phyloP scores from a whole-genome alignment of 1,140 invertebrate genomes.

The Nixonia krombeini region DNA sequence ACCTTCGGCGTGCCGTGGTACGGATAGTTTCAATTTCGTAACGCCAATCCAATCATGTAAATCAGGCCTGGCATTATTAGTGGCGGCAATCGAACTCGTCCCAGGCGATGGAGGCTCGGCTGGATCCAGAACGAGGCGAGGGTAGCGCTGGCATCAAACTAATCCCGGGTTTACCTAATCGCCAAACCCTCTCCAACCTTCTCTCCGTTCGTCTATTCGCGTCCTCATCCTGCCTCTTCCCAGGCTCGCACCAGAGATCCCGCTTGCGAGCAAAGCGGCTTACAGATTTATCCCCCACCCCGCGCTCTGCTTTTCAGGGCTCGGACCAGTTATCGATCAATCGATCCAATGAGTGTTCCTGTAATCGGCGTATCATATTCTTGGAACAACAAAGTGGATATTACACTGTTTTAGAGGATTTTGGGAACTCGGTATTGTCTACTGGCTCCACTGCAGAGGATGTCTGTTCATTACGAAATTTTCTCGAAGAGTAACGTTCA shows the following conservation, averaged over 20 bases:
- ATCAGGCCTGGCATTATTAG: conserved; percentile 70
- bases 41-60: conserved; percentile 72
- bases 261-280: conserved; percentile 68
- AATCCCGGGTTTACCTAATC: conserved; percentile 73
- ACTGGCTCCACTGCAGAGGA: no score
- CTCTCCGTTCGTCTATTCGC: conserved; percentile 12
- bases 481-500: no score
- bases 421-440: no score
- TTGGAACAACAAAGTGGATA: no score
- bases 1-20: conserved; percentile 15
- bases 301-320: conserved; percentile 36
- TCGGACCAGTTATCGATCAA: not conserved
- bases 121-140: conserved; percentile 48
- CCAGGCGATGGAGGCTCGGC: conserved; percentile 39
- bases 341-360: no score
- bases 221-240: conserved; percentile 17
- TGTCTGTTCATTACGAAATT: no score
- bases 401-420: no score
- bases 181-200: conserved; percentile 55
- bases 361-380: no score
- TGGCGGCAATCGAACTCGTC: conserved; percentile 51
- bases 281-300: conserved; percentile 65
- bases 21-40: conserved; percentile 69
- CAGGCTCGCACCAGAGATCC: conserved; percentile 48
- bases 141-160: conserved; percentile 60